Base-by-base conservation (phyloP, 2,797 vertebrate species). In the Gallinago solitaria region DNA sequence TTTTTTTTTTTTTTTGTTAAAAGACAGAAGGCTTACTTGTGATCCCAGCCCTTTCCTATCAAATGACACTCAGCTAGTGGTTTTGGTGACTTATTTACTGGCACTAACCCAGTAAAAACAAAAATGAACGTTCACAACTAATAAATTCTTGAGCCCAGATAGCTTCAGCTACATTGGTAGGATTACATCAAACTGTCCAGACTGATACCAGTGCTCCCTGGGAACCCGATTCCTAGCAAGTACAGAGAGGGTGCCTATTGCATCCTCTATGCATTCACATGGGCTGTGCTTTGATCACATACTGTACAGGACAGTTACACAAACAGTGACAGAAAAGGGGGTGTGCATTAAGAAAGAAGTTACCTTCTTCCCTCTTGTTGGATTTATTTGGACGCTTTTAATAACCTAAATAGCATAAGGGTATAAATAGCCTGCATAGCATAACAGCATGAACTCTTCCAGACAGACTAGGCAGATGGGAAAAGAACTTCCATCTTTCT, bases 41-140 rank as follows among this genome's bases (percentile, higher is more conserved):
- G 98, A 97, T 98, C 96, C 97, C 98, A 98, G 98, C 93, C 96
- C 97, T 97, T 98, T 98, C 97, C 98, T 98, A 98, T 98, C 98
- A 98, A 97, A 98, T 98, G 98, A 98, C 98, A 98, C 97, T 97
- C 97, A 97, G 90, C 79, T 96, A 97, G 96, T 90, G 96, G 97
- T 97, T 98, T 97, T 97, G 95, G 97, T 97, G 97, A 98, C 98
- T 98, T 98, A 98, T 97, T 98, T 98, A 98, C 97, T 98, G 98
- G 97, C 97, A 96, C 30, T 33, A 53, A 79, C 85, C 98, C 98
- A 98, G 96, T 90, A 97, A 97, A 98, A 98, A 97, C 97, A 98
- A 97, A 98, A 98, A 97, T 96, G 97, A 98, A 97, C 69, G 1
- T 97, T 98, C 97, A 96, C 97, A 98, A 97, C 96, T 97, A 97